Evolutionary conservation across 2,113 vertebrate species (phyloP), one percentile per base, ranked within the genome.

Genomic region (Cryptoleucopteryx plumbea): DNA sequence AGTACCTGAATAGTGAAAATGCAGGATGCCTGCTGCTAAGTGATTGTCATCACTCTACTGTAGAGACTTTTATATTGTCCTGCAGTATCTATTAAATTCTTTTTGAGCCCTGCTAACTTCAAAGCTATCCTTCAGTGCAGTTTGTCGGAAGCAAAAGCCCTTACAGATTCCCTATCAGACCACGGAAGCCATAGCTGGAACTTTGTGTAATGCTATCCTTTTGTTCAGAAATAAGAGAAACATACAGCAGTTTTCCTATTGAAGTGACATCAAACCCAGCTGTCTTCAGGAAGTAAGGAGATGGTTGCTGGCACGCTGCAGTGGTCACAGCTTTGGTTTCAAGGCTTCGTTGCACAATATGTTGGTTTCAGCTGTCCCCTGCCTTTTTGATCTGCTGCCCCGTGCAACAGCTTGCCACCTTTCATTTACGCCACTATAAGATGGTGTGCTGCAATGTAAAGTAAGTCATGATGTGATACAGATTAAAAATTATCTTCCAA

Each of bases 401-500:
- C 2, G 0, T 45, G 73, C 62, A 63, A 3, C 42, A 43, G 42
- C 42, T 66, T 66, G 6, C 47, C 59, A 16, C n/a, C 6, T 43
- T 38, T 19, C 47, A 4, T 17, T 43, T 65, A 19, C 6, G 2
- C 36, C 31, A 3, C 9, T 21, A 6, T 6, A 1, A 16, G 42
- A 32, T 25, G 31, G 42, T 59, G 47, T 63, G 42, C 47, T 81
- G 68, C 61, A 23, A 16, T 1, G 1, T 45, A 6, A 67, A 62
- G 32, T 32, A 2, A 65, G 56, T 11, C 56, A 36, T 86, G 79
- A 11, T 36, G 71, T 34, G 43, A 6, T 38, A 13, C 14, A 47
- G 62, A 66, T 78, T 58, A 80, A 87, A 89, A 90, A 82, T 71
- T 58, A n/a, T 82, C 73, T 71, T 67, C 42, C 61, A 19, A 17